Evolutionary conservation across 2,113 vertebrate genomes (phyloP).

Genomic region (Larimichthys polyactis): DNA sequence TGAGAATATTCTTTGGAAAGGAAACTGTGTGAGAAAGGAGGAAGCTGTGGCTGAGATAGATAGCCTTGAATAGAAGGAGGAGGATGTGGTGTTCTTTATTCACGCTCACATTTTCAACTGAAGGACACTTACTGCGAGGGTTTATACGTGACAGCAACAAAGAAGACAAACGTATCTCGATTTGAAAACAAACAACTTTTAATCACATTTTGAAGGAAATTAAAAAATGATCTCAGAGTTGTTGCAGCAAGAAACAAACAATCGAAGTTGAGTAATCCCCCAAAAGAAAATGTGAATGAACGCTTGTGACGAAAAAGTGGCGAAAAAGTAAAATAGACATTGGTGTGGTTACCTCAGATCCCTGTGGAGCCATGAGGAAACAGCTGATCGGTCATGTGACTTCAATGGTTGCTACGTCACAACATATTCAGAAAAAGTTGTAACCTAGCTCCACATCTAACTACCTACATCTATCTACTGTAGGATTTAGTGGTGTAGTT

Average conservation of each 20-base stretch:
- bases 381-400: too few species aligned
- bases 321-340: too few species aligned
- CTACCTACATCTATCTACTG: neutral
- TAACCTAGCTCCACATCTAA: neutral
- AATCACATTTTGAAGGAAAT: conserved; percentile 9
- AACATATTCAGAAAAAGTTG: too few species aligned
- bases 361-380: too few species aligned
- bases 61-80: neutral
- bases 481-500: neutral
- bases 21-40: conserved; percentile 9
- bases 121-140: neutral
- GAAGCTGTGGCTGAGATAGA: conserved; percentile 33
- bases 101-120: neutral
- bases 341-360: too few species aligned
- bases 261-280: too few species aligned
- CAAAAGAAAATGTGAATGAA: too few species aligned
- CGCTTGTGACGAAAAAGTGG: too few species aligned
- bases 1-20: neutral
- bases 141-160: neutral
- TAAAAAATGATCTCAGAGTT: neutral
- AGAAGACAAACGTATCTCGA: neutral
- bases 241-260: neutral
- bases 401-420: too few species aligned
- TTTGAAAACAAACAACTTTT: conserved; percentile 23
- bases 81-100: conserved; percentile 1